These are phyloP conservation scores for Scopus umbretta DNA, from an alignment of 2,113 vertebrate species.

Conservation along the genomic window DNA sequence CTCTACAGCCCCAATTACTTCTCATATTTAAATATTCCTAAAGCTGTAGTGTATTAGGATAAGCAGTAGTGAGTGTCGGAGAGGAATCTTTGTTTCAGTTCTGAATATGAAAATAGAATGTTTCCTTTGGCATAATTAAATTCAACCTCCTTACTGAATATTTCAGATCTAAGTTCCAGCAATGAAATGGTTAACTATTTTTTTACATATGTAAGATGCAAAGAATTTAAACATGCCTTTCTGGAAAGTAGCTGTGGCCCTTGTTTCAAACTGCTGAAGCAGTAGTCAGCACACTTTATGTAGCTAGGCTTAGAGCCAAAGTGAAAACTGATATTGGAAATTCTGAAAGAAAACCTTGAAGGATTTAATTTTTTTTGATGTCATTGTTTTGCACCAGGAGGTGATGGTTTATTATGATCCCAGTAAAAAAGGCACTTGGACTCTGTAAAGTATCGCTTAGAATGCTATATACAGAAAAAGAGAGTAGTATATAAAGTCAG, in stretches of 20 bases:
- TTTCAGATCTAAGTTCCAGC: neutral
- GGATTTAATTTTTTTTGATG: neutral
- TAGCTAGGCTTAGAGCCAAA: neutral
- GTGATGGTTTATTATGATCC: neutral
- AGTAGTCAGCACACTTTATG: neutral
- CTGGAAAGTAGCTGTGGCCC: neutral
- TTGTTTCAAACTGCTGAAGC: neutral
- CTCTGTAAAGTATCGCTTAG: neutral
- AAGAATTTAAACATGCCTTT: neutral
- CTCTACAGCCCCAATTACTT: neutral
- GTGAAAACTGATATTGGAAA: neutral
- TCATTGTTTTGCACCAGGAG: neutral
- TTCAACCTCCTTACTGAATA: neutral
- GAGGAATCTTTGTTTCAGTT: neutral
- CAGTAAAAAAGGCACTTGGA: neutral
- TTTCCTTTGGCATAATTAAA: neutral
- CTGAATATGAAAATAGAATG: neutral
- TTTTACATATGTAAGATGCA: neutral
- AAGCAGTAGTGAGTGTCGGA: neutral
- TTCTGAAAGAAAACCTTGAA: neutral
- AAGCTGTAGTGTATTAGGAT: neutral
- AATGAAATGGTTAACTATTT: neutral
- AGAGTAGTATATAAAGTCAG: neutral
- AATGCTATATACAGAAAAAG: neutral
- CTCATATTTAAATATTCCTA: neutral